phyloP scores from a whole-genome alignment of 2,797 vertebrate species.

The Holocentrus rufus region DNA sequence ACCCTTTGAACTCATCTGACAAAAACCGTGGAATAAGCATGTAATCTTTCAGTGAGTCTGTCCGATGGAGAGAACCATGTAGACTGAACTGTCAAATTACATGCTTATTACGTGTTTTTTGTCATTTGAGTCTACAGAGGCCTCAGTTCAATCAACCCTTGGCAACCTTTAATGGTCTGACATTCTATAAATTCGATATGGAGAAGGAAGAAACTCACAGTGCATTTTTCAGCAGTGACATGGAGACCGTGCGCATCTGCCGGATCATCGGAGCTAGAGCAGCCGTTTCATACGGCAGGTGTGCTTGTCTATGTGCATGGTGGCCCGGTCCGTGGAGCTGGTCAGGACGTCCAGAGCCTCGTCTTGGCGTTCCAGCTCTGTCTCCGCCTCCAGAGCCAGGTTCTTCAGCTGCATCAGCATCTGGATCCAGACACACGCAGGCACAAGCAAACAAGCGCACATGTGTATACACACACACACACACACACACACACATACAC shows the following conservation, averaged over 20 bases:
- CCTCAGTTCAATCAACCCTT: not conserved
- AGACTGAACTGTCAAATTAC: no score
- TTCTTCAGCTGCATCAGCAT: slow-evolving; percentile 91
- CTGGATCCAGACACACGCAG: slow-evolving; percentile 72
- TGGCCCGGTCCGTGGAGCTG: slow-evolving; percentile 83
- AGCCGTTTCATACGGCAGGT: slow-evolving; percentile 88
- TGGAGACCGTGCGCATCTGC: slow-evolving; percentile 1
- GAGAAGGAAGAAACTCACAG: slow-evolving; percentile 38
- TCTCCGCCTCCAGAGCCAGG: slow-evolving; percentile 90
- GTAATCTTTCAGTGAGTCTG: no score
- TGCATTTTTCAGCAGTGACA: slow-evolving; percentile 27
- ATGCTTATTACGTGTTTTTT: no score
- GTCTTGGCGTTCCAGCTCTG: slow-evolving; percentile 91
- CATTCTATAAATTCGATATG: slow-evolving; percentile 13
- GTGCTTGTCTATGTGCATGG: slow-evolving; percentile 87
- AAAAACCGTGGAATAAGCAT: no score
- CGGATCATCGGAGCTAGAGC: slow-evolving; percentile 73
- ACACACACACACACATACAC: slow-evolving; percentile 33
- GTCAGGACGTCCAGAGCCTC: slow-evolving; percentile 87
- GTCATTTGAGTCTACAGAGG: no score
- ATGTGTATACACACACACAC: slow-evolving; percentile 1
- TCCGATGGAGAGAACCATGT: no score
- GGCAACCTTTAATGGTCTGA: slow-evolving; percentile 12
- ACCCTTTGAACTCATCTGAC: no score
- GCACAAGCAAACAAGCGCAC: slow-evolving; percentile 18